Base-by-base conservation (phyloP, 2,797 vertebrate genomes). In the Lagodon rhomboides region DNA sequence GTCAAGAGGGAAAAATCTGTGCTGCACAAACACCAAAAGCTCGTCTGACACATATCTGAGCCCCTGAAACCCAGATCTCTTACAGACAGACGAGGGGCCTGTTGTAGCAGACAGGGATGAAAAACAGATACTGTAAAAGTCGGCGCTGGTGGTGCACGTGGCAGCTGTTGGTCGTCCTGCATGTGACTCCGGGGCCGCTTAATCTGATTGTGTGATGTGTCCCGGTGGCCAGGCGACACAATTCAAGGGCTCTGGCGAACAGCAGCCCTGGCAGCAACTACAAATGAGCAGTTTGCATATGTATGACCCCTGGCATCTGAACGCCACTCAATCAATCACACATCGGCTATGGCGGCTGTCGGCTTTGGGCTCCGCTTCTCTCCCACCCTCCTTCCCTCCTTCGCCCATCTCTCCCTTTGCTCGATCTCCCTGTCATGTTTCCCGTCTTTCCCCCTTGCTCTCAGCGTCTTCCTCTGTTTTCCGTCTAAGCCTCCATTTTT, bases 221-320 rank as follows among this genome's bases (percentile, higher is more conserved):
- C 89, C 85, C 67, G 64, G 79, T 85, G 89, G 91, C 86, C 89
- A 83, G 87, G 77, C 64, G 20, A 83, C 82, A 73, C 86, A 68
- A 79, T 90, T 87, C 89, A 91, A 92, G 82, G 87, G 87, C 86
- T 90, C 79, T 79, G 66, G 75, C 70, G 87, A 91, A 86, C 82
- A 87, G 80, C 79, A 85, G 85, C 79, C 62, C 90, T 84, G 87
- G 90, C 85, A 85, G 89, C 83, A 87, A 90, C 92, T 92, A 93
- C 92, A 95, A 93, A 94, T 93, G 93, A 94, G 87, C 90, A 86
- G 91, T 93, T 94, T 93, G 92, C 93, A 93, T 94, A 91, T 92
- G 90, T 86, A 94, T 91, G 90, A 90, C 91, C 90, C 83, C 84
- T 89, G 91, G 89, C 88, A 85, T 91, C 89, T 25, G 69, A 91